Conservation (phyloP, 2,888 invertebrate genomes). For the Drosophila nigricruria region DNA sequence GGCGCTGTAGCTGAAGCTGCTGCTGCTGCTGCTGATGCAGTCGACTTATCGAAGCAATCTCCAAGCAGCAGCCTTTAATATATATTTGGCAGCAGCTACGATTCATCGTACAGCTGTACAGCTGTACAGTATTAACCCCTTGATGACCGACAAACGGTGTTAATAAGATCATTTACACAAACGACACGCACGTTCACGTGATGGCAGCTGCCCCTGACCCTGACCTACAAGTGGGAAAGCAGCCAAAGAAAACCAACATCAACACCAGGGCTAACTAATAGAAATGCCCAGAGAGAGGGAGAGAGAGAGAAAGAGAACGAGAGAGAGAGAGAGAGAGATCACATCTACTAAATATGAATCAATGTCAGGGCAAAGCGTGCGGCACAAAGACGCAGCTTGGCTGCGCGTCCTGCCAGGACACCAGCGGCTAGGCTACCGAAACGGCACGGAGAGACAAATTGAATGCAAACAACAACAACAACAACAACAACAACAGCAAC, state of each 20-base stretch:
- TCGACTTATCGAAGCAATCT: constrained; percentile 7
- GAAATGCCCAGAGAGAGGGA: constrained; percentile 29
- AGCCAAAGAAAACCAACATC: constrained; percentile 16
- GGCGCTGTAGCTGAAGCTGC: constrained; percentile 6
- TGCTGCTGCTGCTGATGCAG: neutral
- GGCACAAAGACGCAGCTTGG: constrained; percentile 81
- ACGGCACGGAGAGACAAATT: constrained; percentile 75
- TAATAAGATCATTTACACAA: constrained; percentile 72
- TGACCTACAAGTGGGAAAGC: constrained; percentile 57
- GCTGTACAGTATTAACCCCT: constrained; percentile 63
- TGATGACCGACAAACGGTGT: constrained; percentile 65
- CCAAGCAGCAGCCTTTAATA: constrained; percentile 22
- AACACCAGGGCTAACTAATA: constrained; percentile 41
- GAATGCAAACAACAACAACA: constrained; percentile 72
- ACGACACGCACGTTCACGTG: constrained; percentile 60
- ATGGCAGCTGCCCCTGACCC: constrained; percentile 33
- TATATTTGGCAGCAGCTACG: neutral
- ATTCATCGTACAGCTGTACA: constrained; percentile 9
- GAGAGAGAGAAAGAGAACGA: neutral
- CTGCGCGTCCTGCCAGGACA: constrained; percentile 72
- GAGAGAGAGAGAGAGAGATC: constrained; percentile 1
- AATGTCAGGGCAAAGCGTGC: constrained; percentile 80
- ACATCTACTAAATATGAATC: constrained; percentile 78
- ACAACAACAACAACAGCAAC: constrained; percentile 41
- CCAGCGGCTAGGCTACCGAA: constrained; percentile 62